phyloP scores from a whole-genome alignment of 1,140 invertebrate species.

The Neuroterus valhalla region DNA sequence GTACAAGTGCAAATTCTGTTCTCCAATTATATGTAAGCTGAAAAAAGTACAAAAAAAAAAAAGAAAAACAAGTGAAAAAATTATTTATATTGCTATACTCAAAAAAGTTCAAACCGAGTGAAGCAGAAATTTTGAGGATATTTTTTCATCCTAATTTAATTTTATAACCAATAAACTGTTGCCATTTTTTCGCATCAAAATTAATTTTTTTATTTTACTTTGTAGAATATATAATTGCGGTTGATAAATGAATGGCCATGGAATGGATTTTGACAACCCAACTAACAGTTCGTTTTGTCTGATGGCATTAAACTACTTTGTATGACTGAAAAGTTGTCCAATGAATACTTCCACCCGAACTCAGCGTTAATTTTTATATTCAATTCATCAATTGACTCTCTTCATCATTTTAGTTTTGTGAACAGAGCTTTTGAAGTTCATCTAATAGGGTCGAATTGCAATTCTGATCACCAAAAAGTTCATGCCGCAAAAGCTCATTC shows the following conservation, averaged over 20 bases:
- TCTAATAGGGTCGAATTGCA: not conserved
- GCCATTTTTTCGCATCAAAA: no score
- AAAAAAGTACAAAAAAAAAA: no score
- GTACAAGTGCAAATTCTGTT: constrained; percentile 8
- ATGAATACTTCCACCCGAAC: not conserved
- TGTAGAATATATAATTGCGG: no score
- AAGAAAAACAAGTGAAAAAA: no score
- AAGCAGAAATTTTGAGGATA: no score
- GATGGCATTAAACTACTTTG: not conserved
- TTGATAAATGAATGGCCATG: not conserved
- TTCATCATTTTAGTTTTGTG: not conserved
- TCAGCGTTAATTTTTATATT: not conserved
- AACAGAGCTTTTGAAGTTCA: not conserved
- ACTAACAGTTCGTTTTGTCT: not conserved
- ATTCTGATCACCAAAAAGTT: not conserved
- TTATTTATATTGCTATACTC: no score
- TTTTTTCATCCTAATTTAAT: no score
- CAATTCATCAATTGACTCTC: not conserved
- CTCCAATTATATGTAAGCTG: no score
- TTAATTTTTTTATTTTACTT: no score
- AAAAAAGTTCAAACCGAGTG: no score
- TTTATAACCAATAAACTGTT: no score
- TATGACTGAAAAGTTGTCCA: not conserved
- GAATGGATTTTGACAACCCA: not conserved
- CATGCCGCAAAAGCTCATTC: no score